Evolutionary conservation across 2,888 invertebrate genomes (phyloP).

Genomic region (Thereva unica): DNA sequence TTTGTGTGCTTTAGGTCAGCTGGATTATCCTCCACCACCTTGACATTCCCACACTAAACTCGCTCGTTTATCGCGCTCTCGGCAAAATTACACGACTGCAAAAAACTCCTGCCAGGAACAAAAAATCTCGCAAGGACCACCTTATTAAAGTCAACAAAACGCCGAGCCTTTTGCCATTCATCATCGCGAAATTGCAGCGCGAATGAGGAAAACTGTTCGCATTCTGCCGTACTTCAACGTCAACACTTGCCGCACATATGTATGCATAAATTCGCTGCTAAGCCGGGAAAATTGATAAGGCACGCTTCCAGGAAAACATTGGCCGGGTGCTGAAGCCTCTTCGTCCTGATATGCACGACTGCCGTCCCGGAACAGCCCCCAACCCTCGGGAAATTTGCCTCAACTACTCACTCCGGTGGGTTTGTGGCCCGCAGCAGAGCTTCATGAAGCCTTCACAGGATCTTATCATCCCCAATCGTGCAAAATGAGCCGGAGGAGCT

Average conservation of each 20-base stretch:
- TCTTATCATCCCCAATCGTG: neutral
- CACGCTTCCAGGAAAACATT: constrained; percentile 42
- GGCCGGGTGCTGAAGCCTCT: constrained; percentile 19
- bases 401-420: constrained; percentile 24
- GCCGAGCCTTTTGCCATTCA: constrained; percentile 29
- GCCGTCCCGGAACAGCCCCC: neutral
- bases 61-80: no score
- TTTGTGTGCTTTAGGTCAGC: no score
- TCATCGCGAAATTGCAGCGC: constrained; percentile 24
- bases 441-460: neutral
- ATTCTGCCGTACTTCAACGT: constrained; percentile 2
- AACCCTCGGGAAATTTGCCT: neutral
- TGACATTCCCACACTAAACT: no score
- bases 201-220: neutral
- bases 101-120: no score
- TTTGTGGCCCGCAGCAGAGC: neutral
- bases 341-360: constrained; percentile 29
- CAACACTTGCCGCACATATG: constrained; percentile 3
- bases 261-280: constrained; percentile 39
- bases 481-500: neutral
- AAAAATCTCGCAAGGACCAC: neutral
- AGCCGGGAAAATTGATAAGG: constrained; percentile 44
- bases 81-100: no score
- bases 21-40: no score
- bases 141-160: constrained; percentile 20